phyloP scores from a whole-genome alignment of 2,113 vertebrate genomes.

The Cichladusa arquata region DNA sequence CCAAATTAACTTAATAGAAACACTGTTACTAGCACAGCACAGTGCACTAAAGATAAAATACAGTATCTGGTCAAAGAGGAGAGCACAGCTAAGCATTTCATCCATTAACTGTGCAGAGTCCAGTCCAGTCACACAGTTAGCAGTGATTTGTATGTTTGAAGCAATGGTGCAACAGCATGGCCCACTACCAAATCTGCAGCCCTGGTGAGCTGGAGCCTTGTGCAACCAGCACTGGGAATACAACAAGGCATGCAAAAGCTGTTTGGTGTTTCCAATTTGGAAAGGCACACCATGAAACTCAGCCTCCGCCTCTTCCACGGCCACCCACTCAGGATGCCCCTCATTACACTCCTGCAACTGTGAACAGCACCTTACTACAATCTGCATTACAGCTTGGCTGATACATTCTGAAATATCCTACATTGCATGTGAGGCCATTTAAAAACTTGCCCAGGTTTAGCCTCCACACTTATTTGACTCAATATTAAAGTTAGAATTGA shows the following conservation, averaged over 20 bases:
- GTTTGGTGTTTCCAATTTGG: background rate
- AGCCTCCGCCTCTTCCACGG: accelerated
- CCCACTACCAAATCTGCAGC: background rate
- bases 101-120: background rate
- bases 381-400: background rate
- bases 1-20: constrained; percentile 32
- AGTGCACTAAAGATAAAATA: background rate
- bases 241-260: background rate
- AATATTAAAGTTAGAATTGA: background rate
- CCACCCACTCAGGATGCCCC: accelerated
- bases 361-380: background rate
- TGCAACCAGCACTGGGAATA: background rate
- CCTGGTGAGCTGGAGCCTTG: background rate
- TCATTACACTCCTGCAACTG: background rate
- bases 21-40: background rate
- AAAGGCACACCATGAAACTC: background rate
- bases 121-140: background rate
- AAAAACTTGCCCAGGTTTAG: background rate
- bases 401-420: background rate
- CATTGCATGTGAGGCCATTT: background rate
- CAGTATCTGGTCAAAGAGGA: background rate
- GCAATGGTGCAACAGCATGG: background rate
- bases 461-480: background rate
- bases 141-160: background rate
- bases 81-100: background rate